Evolutionary conservation across 2,888 invertebrate genomes (phyloP).

Genomic region (Electrophaes corylata): DNA sequence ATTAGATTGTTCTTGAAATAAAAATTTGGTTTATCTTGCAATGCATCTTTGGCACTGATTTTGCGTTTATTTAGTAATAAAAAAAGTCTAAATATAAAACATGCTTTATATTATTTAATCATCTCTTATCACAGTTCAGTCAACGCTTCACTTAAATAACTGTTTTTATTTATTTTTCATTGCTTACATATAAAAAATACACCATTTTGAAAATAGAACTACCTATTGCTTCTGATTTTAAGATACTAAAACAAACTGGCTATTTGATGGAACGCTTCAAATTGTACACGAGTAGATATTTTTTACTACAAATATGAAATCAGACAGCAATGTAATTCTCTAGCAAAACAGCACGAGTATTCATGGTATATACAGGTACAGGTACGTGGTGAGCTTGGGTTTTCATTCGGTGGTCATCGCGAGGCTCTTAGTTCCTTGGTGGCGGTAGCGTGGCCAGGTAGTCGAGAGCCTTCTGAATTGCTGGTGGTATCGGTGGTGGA

Average conservation of each 20-base stretch:
- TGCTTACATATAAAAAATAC: conserved; percentile 60
- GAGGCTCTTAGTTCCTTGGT: conserved; percentile 59
- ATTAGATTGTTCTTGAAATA: conserved; percentile 24
- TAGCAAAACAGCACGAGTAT: conserved; percentile 61
- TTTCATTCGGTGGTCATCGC: conserved; percentile 12
- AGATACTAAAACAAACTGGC: conserved; percentile 5
- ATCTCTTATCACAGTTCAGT: conserved; percentile 81
- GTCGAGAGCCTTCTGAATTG: conserved; percentile 89
- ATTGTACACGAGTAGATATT: no score
- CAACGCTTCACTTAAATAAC: conserved; percentile 51
- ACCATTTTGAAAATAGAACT: conserved; percentile 59
- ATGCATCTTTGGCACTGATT: conserved; percentile 81
- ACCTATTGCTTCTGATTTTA: conserved; percentile 23
- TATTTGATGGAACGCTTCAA: conserved; percentile 10
- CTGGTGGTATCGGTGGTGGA: conserved; percentile 90
- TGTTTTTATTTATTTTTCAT: conserved; percentile 69
- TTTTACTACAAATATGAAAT: conserved; percentile 14
- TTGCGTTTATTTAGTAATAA: conserved; percentile 71
- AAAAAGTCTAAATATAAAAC: conserved; percentile 60
- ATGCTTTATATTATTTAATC: conserved; percentile 61
- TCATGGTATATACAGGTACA: conserved; percentile 48
- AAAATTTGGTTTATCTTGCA: conserved; percentile 57
- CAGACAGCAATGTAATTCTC: conserved; percentile 40
- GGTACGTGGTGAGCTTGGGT: conserved; percentile 35
- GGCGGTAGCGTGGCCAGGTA: conserved; percentile 87